These are phyloP conservation scores for Marasmarcha lunaedactyla DNA, from an alignment of 2,888 invertebrate genomes.

Conservation along the genomic window DNA sequence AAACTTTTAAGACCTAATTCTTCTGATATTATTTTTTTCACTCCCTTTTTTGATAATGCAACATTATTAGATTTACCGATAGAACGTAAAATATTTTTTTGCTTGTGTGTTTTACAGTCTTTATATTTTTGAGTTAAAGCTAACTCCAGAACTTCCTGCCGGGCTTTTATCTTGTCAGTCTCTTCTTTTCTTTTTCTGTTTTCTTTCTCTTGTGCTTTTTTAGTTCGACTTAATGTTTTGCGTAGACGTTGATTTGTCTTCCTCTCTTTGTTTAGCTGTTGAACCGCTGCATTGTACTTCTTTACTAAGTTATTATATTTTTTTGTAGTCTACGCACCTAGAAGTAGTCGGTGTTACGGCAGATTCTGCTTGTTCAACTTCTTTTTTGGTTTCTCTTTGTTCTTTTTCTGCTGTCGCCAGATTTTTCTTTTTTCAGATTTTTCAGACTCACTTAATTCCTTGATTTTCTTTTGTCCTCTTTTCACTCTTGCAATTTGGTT, in stretches of 20 bases:
- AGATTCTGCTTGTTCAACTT: neutral
- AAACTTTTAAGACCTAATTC: too few species aligned
- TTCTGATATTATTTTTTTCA: neutral
- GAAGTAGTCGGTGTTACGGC: neutral
- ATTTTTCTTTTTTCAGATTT: conserved; percentile 2
- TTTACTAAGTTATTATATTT: neutral
- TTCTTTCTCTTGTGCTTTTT: too few species aligned
- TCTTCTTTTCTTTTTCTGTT: too few species aligned
- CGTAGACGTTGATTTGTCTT: too few species aligned
- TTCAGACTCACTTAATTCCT: neutral
- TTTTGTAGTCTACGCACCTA: neutral
- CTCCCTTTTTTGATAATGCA: neutral
- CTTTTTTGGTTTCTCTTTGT: neutral
- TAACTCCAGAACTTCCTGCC: conserved; percentile 1
- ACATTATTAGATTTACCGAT: neutral
- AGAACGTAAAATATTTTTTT: conserved; percentile 1
- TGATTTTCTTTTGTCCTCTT: too few species aligned
- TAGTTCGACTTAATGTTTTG: too few species aligned
- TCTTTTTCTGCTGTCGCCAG: conserved; percentile 1
- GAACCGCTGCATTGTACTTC: too few species aligned
- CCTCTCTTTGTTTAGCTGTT: neutral
- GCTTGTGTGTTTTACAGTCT: neutral
- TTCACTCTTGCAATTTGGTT: too few species aligned
- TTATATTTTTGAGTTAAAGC: neutral
- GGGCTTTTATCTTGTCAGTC: neutral